phyloP scores from a whole-genome alignment of 2,113 vertebrate genomes.

The Chaetodon auriga region DNA sequence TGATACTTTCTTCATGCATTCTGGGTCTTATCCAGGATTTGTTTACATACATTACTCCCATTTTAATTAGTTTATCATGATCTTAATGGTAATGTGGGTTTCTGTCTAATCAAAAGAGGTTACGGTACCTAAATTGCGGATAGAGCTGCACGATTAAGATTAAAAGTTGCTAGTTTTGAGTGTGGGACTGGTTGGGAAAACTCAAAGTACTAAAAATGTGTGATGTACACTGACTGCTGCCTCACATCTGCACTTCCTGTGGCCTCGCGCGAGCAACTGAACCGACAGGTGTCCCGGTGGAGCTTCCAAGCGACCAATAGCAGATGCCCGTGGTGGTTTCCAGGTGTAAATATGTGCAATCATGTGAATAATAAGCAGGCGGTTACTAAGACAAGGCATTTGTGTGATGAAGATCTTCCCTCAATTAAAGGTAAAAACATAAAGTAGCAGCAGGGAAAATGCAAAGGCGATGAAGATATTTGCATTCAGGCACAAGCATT shows the following conservation, averaged over 20 bases:
- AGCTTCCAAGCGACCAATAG: slow-evolving; percentile 21
- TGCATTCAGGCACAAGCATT: neutral
- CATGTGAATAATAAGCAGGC: slow-evolving; percentile 51
- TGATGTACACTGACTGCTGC: neutral
- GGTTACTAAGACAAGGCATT: slow-evolving; percentile 27
- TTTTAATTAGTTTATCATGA: slow-evolving; percentile 23
- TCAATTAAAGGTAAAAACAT: neutral
- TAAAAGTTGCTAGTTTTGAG: neutral
- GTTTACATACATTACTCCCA: slow-evolving; percentile 23
- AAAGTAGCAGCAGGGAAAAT: neutral
- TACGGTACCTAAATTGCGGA: too few species aligned
- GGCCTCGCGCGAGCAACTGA: slow-evolving; percentile 35
- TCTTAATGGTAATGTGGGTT: neutral
- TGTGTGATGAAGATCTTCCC: neutral
- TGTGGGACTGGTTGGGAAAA: neutral
- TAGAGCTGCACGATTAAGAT: neutral
- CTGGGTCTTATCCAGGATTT: slow-evolving; percentile 33
- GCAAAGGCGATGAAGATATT: neutral
- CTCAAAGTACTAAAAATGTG: neutral
- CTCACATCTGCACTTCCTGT: slow-evolving; percentile 12
- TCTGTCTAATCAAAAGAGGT: neutral
- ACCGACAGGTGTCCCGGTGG: slow-evolving; percentile 20
- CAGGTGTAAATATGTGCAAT: slow-evolving; percentile 57
- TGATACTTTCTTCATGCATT: neutral
- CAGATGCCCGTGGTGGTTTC: slow-evolving; percentile 25